A percentile compares a stretch with the other conserved stretches of the same genome.
These are phyloP conservation scores for Beroe ovata DNA, from an alignment of 37 sponge, comb jelly and placozoan species.

Conservation along the genomic window DNA sequence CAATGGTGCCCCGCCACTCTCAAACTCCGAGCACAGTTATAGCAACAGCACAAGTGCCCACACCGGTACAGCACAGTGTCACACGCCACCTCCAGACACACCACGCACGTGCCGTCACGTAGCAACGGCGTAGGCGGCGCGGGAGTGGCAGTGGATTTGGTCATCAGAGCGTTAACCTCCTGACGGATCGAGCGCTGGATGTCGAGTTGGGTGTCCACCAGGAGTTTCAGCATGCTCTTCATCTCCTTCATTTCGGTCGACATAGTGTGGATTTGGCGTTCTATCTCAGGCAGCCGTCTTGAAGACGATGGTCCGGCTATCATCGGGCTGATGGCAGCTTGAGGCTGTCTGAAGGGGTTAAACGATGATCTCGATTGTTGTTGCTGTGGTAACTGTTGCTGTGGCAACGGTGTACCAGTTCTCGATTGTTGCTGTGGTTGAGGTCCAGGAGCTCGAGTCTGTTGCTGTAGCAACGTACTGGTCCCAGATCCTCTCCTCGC, in stretches of 20 bases:
- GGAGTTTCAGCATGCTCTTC: constrained; percentile 77
- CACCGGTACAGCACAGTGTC: constrained; percentile 89
- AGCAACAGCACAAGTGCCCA: constrained; percentile 92
- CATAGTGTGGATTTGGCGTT: constrained; percentile 73
- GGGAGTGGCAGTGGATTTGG: constrained; percentile 29
- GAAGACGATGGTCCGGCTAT: constrained; percentile 21
- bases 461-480: neutral
- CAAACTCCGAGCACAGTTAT: constrained; percentile 82
- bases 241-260: constrained; percentile 75
- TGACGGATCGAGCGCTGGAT: constrained; percentile 86
- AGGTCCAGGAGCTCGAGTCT: neutral
- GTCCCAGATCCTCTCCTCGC: neutral
- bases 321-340: neutral
- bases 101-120: constrained; percentile 79
- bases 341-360: neutral
- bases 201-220: constrained; percentile 86
- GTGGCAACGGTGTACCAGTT: neutral
- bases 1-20: constrained; percentile 78
- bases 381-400: neutral
- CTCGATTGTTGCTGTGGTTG: neutral
- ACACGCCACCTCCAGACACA: constrained; percentile 76
- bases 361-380: neutral
- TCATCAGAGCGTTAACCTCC: constrained; percentile 86
- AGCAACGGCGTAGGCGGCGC: constrained; percentile 66
- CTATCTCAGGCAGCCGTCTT: constrained; percentile 40